Evolutionary conservation across 2,888 invertebrate species (phyloP).

Genomic region (Machimus atricapillus): DNA sequence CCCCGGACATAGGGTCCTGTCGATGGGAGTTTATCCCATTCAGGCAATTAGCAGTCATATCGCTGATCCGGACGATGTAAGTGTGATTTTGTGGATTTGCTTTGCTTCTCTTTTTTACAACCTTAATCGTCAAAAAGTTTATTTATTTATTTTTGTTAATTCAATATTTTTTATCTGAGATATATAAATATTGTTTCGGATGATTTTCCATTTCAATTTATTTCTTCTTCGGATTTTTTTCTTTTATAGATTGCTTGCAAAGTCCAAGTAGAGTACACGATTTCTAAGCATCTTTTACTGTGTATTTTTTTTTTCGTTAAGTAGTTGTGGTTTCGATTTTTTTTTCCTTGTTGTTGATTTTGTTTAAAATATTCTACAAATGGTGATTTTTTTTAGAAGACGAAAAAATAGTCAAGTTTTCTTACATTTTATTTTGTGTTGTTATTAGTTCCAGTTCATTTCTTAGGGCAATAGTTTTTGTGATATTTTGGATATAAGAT

Average conservation of each 20-base stretch:
- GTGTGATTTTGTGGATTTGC: constrained; percentile 59
- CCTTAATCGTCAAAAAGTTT: neutral
- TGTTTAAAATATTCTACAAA: neutral
- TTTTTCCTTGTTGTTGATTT: neutral
- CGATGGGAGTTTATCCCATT: constrained; percentile 90
- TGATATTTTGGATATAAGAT: neutral
- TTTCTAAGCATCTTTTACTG: constrained; percentile 21
- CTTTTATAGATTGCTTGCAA: constrained; percentile 30
- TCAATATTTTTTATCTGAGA: neutral
- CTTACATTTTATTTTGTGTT: neutral
- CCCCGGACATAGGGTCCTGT: constrained; percentile 88
- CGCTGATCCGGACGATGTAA: constrained; percentile 88
- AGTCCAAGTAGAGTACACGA: neutral
- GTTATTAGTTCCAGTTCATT: neutral
- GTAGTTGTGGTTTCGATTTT: constrained; percentile 14
- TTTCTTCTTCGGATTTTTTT: neutral
- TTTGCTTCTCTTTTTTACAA: neutral
- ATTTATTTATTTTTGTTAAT: neutral
- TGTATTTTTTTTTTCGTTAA: constrained; percentile 17
- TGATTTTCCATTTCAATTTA: constrained; percentile 29
- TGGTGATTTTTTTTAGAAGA: neutral
- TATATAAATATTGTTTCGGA: neutral
- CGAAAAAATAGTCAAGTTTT: neutral
- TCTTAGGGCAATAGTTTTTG: neutral
- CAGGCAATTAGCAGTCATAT: constrained; percentile 88